These are phyloP conservation scores for Passerina amoena DNA, from an alignment of 2,113 vertebrate genomes.

Conservation along the genomic window DNA sequence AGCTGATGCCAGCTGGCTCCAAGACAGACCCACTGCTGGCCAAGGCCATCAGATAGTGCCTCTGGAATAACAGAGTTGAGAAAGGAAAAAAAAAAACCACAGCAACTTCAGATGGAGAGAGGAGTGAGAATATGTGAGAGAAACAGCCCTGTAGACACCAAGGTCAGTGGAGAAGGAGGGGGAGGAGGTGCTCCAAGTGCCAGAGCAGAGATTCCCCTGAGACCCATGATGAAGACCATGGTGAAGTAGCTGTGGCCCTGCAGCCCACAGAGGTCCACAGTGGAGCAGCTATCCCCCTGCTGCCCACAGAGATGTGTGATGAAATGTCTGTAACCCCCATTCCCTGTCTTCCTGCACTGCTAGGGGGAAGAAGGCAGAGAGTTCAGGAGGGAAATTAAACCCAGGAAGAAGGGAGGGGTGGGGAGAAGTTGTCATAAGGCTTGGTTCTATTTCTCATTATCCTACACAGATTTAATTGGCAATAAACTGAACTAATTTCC, in stretches of 20 bases:
- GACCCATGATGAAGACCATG: rapidly evolving
- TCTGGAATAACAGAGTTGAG: background rate
- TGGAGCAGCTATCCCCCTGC: background rate
- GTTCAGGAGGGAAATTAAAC: background rate
- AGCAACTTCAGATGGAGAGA: background rate
- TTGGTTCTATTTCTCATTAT: background rate
- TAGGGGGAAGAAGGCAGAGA: background rate
- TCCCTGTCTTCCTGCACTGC: background rate
- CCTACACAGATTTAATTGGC: background rate
- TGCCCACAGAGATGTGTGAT: background rate
- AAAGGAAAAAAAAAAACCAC: background rate
- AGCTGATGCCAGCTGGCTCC: rapidly evolving
- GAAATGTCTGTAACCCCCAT: background rate
- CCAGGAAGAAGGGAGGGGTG: background rate
- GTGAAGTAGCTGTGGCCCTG: background rate
- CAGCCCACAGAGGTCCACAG: background rate
- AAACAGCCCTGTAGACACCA: background rate
- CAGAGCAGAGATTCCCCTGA: background rate
- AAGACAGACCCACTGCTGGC: rapidly evolving
- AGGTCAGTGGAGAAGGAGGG: background rate
- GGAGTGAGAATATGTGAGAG: background rate
- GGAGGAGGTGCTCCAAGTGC: background rate
- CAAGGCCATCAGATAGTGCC: background rate
- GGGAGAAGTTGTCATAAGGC: background rate
- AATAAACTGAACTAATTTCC: background rate